Conservation (phyloP, 2,113 vertebrate species). For the Corvus hawaiiensis region DNA sequence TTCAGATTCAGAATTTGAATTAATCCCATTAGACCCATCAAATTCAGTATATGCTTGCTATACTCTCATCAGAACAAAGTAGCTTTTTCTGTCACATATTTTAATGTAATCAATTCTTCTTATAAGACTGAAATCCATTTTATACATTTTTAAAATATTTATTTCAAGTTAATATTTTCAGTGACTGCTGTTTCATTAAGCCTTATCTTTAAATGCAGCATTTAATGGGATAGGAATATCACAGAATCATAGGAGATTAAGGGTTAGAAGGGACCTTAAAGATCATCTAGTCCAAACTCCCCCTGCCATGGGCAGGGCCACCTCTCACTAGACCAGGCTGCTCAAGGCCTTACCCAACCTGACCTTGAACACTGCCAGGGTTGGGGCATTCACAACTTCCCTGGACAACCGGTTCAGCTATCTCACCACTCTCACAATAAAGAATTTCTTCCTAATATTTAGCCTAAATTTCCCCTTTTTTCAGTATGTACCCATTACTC, state of each 20-base stretch:
- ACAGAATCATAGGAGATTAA: rapidly evolving
- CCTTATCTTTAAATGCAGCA: not conserved
- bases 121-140: not conserved
- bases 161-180: not conserved
- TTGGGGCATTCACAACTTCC: not conserved
- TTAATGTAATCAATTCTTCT: not conserved
- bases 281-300: too few species aligned
- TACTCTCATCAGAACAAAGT: not conserved
- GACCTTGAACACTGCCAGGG: too few species aligned
- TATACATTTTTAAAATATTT: not conserved
- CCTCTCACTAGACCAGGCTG: not conserved
- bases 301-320: not conserved
- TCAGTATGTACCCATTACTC: not conserved
- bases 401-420: not conserved
- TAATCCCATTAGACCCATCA: not conserved
- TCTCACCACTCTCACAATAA: not conserved
- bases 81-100: not conserved
- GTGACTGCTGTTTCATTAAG: not conserved
- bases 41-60: not conserved
- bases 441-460: not conserved
- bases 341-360: not conserved
- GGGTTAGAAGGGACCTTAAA: not conserved
- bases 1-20: not conserved
- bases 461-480: not conserved
- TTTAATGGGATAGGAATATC: not conserved